phyloP scores from a whole-genome alignment of 2,888 invertebrate species.

The Ormyrus pomaceus region DNA sequence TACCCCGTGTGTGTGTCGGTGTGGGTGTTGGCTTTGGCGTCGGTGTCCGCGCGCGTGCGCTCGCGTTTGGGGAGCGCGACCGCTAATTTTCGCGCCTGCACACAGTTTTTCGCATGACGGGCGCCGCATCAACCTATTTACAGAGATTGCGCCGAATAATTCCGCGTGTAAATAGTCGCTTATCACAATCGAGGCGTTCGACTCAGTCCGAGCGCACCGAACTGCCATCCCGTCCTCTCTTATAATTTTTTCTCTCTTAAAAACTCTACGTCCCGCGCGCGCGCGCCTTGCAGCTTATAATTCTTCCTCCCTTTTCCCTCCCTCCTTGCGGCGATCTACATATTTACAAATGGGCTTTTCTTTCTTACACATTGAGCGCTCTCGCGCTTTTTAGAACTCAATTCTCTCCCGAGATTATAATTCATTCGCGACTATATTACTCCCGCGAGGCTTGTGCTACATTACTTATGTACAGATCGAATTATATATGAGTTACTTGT shows the following conservation, averaged over 20 bases:
- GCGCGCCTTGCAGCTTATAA: background rate
- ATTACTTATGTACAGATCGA: constrained; percentile 28
- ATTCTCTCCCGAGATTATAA: background rate
- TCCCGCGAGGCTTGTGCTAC: constrained; percentile 1
- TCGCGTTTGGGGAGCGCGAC: too few species aligned
- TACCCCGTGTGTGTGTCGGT: background rate
- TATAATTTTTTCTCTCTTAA: constrained; percentile 23
- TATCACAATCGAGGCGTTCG: constrained; percentile 2
- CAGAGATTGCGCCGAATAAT: background rate
- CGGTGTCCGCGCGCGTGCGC: too few species aligned
- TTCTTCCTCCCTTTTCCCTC: background rate
- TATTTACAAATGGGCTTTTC: constrained; percentile 39
- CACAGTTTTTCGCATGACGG: background rate
- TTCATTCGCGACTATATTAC: background rate
- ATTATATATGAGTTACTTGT: constrained; percentile 7
- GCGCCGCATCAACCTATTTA: constrained; percentile 11
- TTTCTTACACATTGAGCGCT: background rate
- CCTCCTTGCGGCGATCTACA: constrained; percentile 23
- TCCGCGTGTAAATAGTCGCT: background rate
- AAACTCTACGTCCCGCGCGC: background rate
- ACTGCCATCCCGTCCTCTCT: too few species aligned
- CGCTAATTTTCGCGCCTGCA: too few species aligned
- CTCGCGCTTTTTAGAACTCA: background rate
- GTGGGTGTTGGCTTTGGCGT: too few species aligned
- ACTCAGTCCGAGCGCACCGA: background rate